Base-by-base conservation (phyloP, 2,797 vertebrate species). In the Knipowitschia caucasica region DNA sequence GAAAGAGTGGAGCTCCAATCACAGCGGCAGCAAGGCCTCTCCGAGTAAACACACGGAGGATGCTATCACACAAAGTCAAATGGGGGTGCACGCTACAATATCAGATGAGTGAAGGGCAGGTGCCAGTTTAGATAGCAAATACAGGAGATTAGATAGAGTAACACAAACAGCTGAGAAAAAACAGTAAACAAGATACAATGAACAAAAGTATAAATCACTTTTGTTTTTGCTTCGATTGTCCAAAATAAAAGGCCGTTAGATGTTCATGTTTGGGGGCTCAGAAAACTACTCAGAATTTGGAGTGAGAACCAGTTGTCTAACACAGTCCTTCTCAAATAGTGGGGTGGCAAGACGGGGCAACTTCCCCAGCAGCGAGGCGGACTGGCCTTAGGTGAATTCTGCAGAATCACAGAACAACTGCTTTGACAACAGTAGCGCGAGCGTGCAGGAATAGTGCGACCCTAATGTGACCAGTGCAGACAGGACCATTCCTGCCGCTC, bases 11-110 rank as follows among this genome's bases (percentile, higher is more conserved):
- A 56, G 61, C 63, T 71, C 67, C 70, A 66, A 72, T 83, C 77
- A 76, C 47, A 72, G 62, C 68, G 40, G 64, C 72, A 60, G 56
- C 64, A 78, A n/a, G 74, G 76, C 75, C 69, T 76, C 75, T 69
- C 64, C 59, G 46, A 75, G 78, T 77, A 78, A 82, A 83, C 77
- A 77, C 49, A 56, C 61, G 43, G 9, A 17, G 1, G 1, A 43
- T 30, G 35, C 60, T 69, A 45, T 56, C 64, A 20, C 55, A 44
- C 43, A 47, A 5, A 34, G 53, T 59, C 61, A 67, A 62, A 64
- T 43, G 21, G 40, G 23, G 24, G 34, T 10, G 21, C 20, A 20
- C 14, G 46, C 46, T 33, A 49, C 46, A 33, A 33, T 33, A 49
- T 49, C 26, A 33, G 34, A 31, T n/a, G 47, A 55, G 53, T 17